Conservation (phyloP, 2,888 invertebrate genomes). For the Hylaea fasciaria region DNA sequence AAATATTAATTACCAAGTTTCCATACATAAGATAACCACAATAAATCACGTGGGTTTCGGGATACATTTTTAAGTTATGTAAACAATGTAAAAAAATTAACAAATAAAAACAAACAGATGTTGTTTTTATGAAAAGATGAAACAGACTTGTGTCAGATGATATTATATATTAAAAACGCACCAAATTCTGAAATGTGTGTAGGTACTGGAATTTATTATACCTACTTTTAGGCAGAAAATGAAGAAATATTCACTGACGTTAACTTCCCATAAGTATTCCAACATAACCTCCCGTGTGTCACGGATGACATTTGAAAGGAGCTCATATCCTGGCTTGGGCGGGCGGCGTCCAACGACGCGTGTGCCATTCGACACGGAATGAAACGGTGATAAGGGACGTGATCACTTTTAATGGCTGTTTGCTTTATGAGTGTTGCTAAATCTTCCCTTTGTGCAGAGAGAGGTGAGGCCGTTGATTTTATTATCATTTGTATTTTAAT, state of each 20-base stretch:
- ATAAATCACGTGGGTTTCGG: too few relatives aligned
- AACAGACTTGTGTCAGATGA: too few relatives aligned
- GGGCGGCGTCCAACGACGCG: slow-evolving; percentile 40
- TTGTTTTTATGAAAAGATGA: too few relatives aligned
- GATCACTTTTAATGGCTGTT: slow-evolving; percentile 55
- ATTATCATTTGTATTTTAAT: slow-evolving; percentile 15
- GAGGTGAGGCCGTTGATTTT: slow-evolving; percentile 16
- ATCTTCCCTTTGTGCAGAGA: slow-evolving; percentile 22
- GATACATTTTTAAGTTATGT: too few relatives aligned
- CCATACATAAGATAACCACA: too few relatives aligned
- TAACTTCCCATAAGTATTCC: background rate
- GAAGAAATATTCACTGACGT: background rate
- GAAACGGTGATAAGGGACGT: slow-evolving; percentile 53
- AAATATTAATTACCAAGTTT: too few relatives aligned
- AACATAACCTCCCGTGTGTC: background rate
- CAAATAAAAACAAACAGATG: too few relatives aligned
- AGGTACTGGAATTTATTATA: too few relatives aligned
- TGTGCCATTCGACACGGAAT: slow-evolving; percentile 52
- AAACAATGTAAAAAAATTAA: too few relatives aligned
- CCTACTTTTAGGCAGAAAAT: background rate
- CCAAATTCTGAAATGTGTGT: too few relatives aligned
- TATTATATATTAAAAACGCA: too few relatives aligned
- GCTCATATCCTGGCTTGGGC: slow-evolving; percentile 46
- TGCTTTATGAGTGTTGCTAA: slow-evolving; percentile 36
- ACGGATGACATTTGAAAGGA: slow-evolving; percentile 45